Base-by-base conservation (phyloP, 2,797 vertebrate genomes). In the Microhierax caerulescens region DNA sequence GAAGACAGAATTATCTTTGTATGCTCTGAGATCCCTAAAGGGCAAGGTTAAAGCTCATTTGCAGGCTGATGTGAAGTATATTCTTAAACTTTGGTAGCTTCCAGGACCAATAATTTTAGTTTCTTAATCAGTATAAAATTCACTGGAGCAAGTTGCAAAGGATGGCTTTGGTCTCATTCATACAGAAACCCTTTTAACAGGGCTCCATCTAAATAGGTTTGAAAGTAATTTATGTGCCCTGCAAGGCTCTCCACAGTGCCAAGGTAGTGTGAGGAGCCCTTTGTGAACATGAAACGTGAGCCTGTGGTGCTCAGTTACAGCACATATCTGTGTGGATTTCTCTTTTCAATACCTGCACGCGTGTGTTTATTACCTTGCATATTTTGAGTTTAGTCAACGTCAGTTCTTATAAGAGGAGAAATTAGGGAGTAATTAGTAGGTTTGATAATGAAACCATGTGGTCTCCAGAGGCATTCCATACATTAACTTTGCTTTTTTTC, bases 91-190 rank as follows among this genome's bases (percentile, higher is more conserved):
- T 82, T 88, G 82, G 47, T 89, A 2, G 37, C 94, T 90, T 97
- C 50, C 89, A 96, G 77, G 69, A 63, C 72, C 69, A 90, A 69
- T 85, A 83, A 88, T 91, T 89, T 91, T 92, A 74, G 72, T 70
- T 80, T 92, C n/a, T 8, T 85, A 79, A 81, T 89, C 78, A 77
- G 47, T 70, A 48, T 86, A 85, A 93, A 91, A 90, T 91, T 79
- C 77, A 80, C 64, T 92, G 64, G 32, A 90, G 24, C 34, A 69
- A 85, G 68, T 89, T 85, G 50, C 67, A 91, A 89, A 72, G 57
- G 81, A 25, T 1, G 2, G 18, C 16, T 86, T 94, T 36, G 28
- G 28, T 88, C 50, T 88, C 50, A 53, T 90, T 93, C 36, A 48
- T 48, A 76, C 7, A 56, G 73, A 69, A 95, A 47, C 20, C 9